These are phyloP conservation scores for Ramazzottius varieornatus DNA, from an alignment of 2,888 invertebrate species.

Conservation along the genomic window DNA sequence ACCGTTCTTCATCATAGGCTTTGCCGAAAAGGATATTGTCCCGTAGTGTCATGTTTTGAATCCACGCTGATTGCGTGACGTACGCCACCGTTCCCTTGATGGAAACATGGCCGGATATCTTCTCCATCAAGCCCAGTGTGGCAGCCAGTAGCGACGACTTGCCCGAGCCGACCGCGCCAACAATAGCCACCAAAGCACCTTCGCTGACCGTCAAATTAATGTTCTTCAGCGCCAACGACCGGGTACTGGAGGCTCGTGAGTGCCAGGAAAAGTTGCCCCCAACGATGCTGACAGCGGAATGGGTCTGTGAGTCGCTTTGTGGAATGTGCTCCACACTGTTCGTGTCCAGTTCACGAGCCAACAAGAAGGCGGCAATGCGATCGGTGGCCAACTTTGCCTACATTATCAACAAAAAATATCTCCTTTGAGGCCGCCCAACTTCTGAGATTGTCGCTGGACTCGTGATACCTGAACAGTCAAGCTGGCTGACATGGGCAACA, in stretches of 20 bases:
- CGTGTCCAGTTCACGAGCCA: background rate
- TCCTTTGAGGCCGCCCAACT: no score
- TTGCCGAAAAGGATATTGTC: constrained; percentile 79
- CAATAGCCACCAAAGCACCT: background rate
- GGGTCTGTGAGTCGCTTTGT: background rate
- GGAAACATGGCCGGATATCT: background rate
- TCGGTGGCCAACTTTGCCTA: background rate
- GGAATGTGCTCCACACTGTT: background rate
- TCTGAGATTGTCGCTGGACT: no score
- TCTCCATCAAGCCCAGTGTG: background rate
- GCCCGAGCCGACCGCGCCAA: background rate
- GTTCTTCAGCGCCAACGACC: background rate
- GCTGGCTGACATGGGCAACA: background rate
- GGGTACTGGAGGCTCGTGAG: background rate
- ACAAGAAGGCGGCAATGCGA: background rate
- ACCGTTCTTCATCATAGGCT: constrained; percentile 37
- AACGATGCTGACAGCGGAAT: background rate
- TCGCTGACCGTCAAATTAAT: background rate
- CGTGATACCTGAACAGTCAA: background rate
- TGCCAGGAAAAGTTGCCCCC: background rate
- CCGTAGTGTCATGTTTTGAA: constrained; percentile 72
- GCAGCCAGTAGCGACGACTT: background rate
- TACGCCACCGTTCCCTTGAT: constrained; percentile 40
- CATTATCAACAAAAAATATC: no score
- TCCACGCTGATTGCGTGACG: constrained; percentile 88